These are phyloP conservation scores for Bombus picipes DNA, from an alignment of 1,140 invertebrate genomes.

Conservation along the genomic window DNA sequence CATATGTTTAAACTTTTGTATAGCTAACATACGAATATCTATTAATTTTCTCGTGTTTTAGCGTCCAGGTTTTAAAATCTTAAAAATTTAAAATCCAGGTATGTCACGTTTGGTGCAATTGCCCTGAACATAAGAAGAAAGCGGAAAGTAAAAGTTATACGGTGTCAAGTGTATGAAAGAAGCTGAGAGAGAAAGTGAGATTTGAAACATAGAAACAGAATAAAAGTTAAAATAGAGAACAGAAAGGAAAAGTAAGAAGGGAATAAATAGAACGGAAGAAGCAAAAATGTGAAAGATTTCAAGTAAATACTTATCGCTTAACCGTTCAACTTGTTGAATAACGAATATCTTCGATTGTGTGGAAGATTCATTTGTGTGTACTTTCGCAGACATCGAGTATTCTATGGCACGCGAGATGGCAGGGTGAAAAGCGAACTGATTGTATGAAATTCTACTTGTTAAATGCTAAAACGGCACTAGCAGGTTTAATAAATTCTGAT, in stretches of 20 bases:
- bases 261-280: background rate
- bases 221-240: background rate
- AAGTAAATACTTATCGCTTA: slow-evolving; percentile 51
- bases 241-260: background rate
- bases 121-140: background rate
- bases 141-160: background rate
- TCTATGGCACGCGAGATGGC: background rate
- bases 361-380: slow-evolving; percentile 25
- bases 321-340: slow-evolving; percentile 50
- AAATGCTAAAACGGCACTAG: background rate
- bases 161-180: too few relatives aligned
- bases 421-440: background rate
- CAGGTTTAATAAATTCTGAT: slow-evolving; percentile 10
- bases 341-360: slow-evolving; percentile 52
- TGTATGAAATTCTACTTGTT: background rate
- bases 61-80: too few relatives aligned
- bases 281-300: slow-evolving; percentile 20
- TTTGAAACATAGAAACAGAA: background rate
- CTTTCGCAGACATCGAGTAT: background rate
- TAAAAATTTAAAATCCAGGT: too few relatives aligned
- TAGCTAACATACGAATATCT: too few relatives aligned
- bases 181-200: background rate
- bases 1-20: too few relatives aligned
- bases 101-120: too few relatives aligned
- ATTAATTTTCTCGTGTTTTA: too few relatives aligned